Evolutionary conservation across 2,888 invertebrate species (phyloP).

Genomic region (Temnothorax unifasciatus): DNA sequence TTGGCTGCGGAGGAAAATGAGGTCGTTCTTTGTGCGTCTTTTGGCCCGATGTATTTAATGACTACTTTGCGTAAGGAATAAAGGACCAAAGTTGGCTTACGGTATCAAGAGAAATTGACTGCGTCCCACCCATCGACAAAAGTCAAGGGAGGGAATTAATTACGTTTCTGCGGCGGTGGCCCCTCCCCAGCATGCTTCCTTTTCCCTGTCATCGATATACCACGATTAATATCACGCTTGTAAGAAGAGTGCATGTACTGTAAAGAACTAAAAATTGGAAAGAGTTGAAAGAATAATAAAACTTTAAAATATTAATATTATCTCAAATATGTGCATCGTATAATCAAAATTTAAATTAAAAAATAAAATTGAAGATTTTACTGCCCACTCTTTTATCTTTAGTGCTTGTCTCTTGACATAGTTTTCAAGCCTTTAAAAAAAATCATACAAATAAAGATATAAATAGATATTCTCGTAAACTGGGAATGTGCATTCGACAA

Average conservation of each 20-base stretch:
- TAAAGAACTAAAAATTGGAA: not conserved
- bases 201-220: slow-evolving; percentile 35
- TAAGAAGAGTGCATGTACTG: not conserved
- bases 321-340: not conserved
- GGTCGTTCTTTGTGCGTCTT: slow-evolving; percentile 42
- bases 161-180: slow-evolving; percentile 57
- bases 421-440: not conserved
- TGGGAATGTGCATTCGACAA: not conserved
- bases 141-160: slow-evolving; percentile 67
- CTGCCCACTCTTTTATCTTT: not conserved
- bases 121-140: slow-evolving; percentile 69
- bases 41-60: slow-evolving; percentile 45
- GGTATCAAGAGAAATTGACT: slow-evolving; percentile 71
- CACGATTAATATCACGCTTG: slow-evolving; percentile 39
- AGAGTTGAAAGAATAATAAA: not conserved
- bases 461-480: not conserved
- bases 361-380: not conserved
- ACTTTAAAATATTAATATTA: not conserved
- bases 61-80: slow-evolving; percentile 46
- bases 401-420: not conserved
- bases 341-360: not conserved
- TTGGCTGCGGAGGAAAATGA: slow-evolving; percentile 26
- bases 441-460: not conserved
- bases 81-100: slow-evolving; percentile 53
- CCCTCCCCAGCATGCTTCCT: slow-evolving; percentile 35